Evolutionary conservation across 2,888 invertebrate species (phyloP).

Genomic region (Philereme transversata): DNA sequence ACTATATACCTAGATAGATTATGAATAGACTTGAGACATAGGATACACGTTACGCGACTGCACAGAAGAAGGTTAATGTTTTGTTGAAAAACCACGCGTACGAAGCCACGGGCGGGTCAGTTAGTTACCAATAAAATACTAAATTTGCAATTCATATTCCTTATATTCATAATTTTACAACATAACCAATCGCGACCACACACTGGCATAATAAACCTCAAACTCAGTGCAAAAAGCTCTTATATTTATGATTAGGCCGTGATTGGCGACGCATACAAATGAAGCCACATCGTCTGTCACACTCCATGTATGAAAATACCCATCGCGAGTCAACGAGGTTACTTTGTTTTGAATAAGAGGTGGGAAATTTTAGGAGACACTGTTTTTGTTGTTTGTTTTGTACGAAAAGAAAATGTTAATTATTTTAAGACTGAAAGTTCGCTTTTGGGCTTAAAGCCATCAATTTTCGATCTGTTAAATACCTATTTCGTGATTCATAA

Average conservation of each 20-base stretch:
- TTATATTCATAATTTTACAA: constrained; percentile 8
- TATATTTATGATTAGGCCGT: constrained; percentile 62
- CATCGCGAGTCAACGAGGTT: constrained; percentile 45
- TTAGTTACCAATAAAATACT: background rate
- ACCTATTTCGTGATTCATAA: too few species aligned
- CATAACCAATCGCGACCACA: constrained; percentile 12
- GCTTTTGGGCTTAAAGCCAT: too few species aligned
- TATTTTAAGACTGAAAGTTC: too few species aligned
- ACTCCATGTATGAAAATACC: constrained; percentile 42
- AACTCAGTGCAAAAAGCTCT: constrained; percentile 38
- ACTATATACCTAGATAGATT: too few species aligned
- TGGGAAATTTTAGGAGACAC: constrained; percentile 1
- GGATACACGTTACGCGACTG: too few species aligned
- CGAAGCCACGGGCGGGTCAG: too few species aligned
- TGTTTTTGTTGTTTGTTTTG: too few species aligned
- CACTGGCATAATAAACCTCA: constrained; percentile 19
- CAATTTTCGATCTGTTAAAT: too few species aligned
- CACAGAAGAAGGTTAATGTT: too few species aligned
- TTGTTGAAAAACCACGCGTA: too few species aligned
- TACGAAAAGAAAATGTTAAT: too few species aligned
- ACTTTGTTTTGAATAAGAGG: constrained; percentile 40
- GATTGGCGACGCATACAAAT: constrained; percentile 60
- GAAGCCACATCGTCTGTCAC: constrained; percentile 55
- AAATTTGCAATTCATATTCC: constrained; percentile 7
- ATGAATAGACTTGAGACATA: too few species aligned